Conservation (phyloP, 2,888 invertebrate species). For the Sinelater perroti region DNA sequence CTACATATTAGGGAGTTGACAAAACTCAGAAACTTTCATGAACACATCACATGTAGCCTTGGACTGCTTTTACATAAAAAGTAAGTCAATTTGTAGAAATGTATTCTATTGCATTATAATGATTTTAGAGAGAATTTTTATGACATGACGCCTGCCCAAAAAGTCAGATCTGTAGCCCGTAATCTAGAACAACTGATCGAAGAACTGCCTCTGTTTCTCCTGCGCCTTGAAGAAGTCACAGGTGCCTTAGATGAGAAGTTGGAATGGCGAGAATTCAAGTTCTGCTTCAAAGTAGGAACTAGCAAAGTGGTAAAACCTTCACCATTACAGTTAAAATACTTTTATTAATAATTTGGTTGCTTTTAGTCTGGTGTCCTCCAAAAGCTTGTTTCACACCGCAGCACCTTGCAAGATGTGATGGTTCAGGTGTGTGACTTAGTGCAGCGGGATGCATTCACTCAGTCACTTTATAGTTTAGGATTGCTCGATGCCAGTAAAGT, state of each 20-base stretch:
- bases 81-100: conserved; percentile 55
- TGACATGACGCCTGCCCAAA: conserved; percentile 68
- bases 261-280: conserved; percentile 70
- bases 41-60: conserved; percentile 64
- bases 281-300: conserved; percentile 69
- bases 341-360: conserved; percentile 23
- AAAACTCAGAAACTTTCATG: conserved; percentile 65
- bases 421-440: conserved; percentile 67
- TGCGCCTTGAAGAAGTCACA: conserved; percentile 69
- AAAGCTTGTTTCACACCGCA: conserved; percentile 62
- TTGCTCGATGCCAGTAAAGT: conserved; percentile 58
- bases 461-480: conserved; percentile 66
- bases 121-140: conserved; percentile 66
- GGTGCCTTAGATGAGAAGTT: conserved; percentile 70
- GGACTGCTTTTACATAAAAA: conserved; percentile 66
- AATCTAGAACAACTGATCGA: conserved; percentile 71
- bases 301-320: conserved; percentile 68
- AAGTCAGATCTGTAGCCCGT: conserved; percentile 68
- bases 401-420: conserved; percentile 62
- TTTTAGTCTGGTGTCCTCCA: conserved; percentile 64
- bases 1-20: conserved; percentile 66
- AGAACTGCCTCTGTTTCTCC: conserved; percentile 70
- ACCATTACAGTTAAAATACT: background rate
- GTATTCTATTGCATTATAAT: conserved; percentile 5
- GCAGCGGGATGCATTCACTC: conserved; percentile 69